phyloP scores from a whole-genome alignment of 1,140 invertebrate species.

The Rhyacophila brunnea region DNA sequence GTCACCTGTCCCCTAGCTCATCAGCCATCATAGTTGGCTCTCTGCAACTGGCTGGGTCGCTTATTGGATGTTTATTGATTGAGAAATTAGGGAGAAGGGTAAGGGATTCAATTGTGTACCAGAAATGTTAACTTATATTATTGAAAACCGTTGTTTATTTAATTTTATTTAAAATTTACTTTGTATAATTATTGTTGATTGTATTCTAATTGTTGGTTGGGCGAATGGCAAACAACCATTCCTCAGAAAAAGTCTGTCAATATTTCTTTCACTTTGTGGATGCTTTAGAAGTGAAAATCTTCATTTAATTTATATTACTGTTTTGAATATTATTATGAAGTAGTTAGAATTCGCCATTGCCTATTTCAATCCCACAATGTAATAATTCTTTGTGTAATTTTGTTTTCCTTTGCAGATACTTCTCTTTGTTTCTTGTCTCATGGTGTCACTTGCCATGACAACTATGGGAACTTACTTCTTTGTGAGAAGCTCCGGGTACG shows the following conservation, averaged over 20 bases:
- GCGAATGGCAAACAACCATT: too few relatives aligned
- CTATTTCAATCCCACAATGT: too few relatives aligned
- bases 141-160: not conserved
- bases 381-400: not conserved
- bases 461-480: conserved; percentile 19
- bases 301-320: not conserved
- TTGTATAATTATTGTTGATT: not conserved
- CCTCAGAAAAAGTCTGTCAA: not conserved
- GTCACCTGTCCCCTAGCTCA: conserved; percentile 7
- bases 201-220: not conserved
- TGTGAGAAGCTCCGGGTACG: not conserved
- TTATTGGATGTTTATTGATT: conserved; percentile 39
- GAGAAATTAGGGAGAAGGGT: conserved; percentile 42
- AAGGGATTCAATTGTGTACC: not conserved
- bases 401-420: conserved; percentile 12
- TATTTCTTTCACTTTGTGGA: not conserved
- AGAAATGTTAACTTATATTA: not conserved
- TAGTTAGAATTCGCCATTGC: not conserved
- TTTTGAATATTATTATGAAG: too few relatives aligned
- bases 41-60: conserved; percentile 23
- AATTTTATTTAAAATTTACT: not conserved
- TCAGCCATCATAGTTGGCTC: conserved; percentile 17
- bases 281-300: not conserved
- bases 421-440: conserved; percentile 9
- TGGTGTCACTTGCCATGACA: conserved; percentile 1